phyloP scores from a whole-genome alignment of 2,113 vertebrate species.

The Girardinichthys multiradiatus region DNA sequence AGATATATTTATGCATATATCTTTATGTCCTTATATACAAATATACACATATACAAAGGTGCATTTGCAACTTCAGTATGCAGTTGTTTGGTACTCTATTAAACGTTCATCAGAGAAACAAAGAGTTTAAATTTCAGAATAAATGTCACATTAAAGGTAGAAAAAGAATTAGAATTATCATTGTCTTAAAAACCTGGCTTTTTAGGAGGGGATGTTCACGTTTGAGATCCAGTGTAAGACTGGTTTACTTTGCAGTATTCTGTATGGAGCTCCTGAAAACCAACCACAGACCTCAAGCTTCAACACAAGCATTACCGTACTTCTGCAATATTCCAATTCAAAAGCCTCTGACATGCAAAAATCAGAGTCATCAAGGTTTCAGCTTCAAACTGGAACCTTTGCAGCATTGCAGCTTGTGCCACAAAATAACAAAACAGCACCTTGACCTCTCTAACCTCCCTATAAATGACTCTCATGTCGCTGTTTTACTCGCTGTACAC shows the following conservation, averaged over 20 bases:
- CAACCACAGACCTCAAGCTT: conserved; percentile 26
- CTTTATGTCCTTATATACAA: too few relatives aligned
- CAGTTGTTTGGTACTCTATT: too few relatives aligned
- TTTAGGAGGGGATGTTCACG: not conserved
- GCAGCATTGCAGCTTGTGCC: conserved; percentile 33
- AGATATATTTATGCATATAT: too few relatives aligned
- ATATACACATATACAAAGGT: too few relatives aligned
- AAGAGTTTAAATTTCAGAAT: not conserved
- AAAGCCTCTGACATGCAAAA: not conserved
- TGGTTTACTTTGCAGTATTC: conserved; percentile 7
- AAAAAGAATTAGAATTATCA: not conserved
- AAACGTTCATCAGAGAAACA: too few relatives aligned
- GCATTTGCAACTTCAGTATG: too few relatives aligned
- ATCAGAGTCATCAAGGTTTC: not conserved
- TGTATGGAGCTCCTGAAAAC: conserved; percentile 3
- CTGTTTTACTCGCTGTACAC: conserved; percentile 57
- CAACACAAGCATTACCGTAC: conserved; percentile 24
- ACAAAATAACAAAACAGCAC: conserved; percentile 23
- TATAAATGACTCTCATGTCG: conserved; percentile 42
- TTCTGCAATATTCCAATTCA: conserved; percentile 21
- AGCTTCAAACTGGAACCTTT: conserved; percentile 35
- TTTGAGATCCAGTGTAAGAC: conserved; percentile 15
- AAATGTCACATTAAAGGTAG: not conserved
- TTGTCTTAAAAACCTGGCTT: too few relatives aligned
- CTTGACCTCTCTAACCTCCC: conserved; percentile 35